Base-by-base conservation (phyloP, 2,113 vertebrate species). In the Sander lucioperca region DNA sequence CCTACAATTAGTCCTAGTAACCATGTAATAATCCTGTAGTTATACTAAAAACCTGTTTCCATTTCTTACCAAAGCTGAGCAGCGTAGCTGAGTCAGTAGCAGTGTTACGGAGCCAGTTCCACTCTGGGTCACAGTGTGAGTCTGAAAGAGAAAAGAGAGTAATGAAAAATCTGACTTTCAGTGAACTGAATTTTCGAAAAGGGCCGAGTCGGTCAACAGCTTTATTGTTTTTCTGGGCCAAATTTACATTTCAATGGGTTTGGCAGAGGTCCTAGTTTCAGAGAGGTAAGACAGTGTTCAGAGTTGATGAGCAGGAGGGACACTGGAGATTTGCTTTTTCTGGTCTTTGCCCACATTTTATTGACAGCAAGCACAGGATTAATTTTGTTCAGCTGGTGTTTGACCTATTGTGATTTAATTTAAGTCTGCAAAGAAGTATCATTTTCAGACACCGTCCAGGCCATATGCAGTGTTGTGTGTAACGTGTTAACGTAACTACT, bases 241-340 rank as follows among this genome's bases (percentile, higher is more conserved):
- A 72, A 90, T 93, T 81, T 84, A 66, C 87, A 90, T 89, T 85
- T 91, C 43, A 85, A 47, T 88, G 33, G 77, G n/a, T 67, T 77
- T 90, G 85, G 80, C 87, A 64, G 36, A 47, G 27, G 64, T 73
- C 80, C 73, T 23, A 45, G 59, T 75, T 66, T 82, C 36, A 39
- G 68, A 82, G 56, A 86, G 64, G 75, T 82, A 48, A 58, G 54
- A 11, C 59, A 2, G 27, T 50, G 69, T 56, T 79, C 58, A 54
- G 59, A 61, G 64, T 54, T 11, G 15, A 65, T 80, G 69, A 54
- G 54, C 39, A 15, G 59, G 19, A 36, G 19, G 53, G 75, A 64
- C 51, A 21, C 30, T 51, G 53, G 43, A 81, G 30, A 82, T 72
- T 77, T 53, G 23, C 69, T 57, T 48, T 6, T 10, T 12, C 50